Evolutionary conservation across 64 coral and sea anemone genomes (phyloP), one percentile per base, ranked within the genome.

Genomic region (Montipora foliosa): DNA sequence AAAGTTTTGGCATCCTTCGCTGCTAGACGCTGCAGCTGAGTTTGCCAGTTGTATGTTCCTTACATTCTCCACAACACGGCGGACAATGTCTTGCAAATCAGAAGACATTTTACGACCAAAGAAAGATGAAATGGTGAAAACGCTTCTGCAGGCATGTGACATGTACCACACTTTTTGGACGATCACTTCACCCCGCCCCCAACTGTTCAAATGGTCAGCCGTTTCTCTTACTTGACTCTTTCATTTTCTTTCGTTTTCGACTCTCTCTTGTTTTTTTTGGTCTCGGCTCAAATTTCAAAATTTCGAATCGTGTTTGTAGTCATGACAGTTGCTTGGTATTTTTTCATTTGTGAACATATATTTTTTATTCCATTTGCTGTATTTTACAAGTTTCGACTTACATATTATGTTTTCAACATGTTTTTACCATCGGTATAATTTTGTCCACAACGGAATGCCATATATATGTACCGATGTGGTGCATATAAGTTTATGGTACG

Each of bases 401-500:
- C 44, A 29, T 76, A 76, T 76, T 76, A 76, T 76, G 74, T 76
- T 76, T 76, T 76, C 74, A 76, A 76, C 74, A 76, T 76, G 74
- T 76, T 76, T 76, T 76, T 76, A 76, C 74, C 74, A 76, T 47
- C 8, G 74, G 44, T 76, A 76, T 76, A 76, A 76, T 76, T 76
- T 76, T 76, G 70, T 74, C 70, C 20, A 22, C 70, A 74, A 74
- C 70, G 0, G 70, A 74, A 74, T 21, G 70, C 70, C 70, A 74
- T 73, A 74, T 90, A 90, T 49, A 90, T 90, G 74, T 64, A 90
- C 16, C 88, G 88, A 25, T 79, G 88, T 78, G 52, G 88, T 14
- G 88, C 88, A 77, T 90, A 90, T 22, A 90, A 44, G 59, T 90
- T 90, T 78, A 79, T 72, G 64, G 74, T 90, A 45, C 88, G 75